Conservation (phyloP, 2,888 invertebrate species). For the Caenorhabditis doughertyi region DNA sequence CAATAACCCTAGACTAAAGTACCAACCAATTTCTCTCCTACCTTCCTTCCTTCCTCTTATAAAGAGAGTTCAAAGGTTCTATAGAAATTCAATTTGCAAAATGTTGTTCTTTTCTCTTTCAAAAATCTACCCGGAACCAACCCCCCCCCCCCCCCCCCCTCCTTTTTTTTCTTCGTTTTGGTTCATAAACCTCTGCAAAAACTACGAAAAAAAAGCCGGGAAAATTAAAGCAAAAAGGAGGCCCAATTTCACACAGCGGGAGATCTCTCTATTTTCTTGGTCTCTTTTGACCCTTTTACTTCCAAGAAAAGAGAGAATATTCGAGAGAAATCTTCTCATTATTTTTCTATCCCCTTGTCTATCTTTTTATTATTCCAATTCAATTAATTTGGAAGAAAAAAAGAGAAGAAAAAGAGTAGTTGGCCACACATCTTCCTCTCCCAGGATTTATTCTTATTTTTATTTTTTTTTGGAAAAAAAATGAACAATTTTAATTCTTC, state of each 20-base stretch:
- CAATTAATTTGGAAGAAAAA: background rate
- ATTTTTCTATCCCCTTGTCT: constrained; percentile 10
- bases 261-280: background rate
- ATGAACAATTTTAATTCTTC: constrained; percentile 6
- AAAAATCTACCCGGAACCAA: constrained; percentile 12
- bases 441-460: background rate
- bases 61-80: constrained; percentile 22
- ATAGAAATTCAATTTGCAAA: constrained; percentile 6
- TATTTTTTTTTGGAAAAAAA: background rate
- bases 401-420: no score
- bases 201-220: background rate
- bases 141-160: no score
- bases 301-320: background rate
- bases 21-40: background rate
- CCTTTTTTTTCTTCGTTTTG: constrained; percentile 16
- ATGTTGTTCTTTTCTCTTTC: constrained; percentile 3
- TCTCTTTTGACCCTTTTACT: background rate
- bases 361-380: background rate
- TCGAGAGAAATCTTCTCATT: background rate
- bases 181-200: constrained; percentile 37
- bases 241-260: no score
- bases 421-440: no score
- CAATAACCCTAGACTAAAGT: no score
- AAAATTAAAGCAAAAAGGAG: no score
- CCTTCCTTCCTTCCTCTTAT: background rate